These are phyloP conservation scores for Strigamia transsilvanica DNA, from an alignment of 2,888 invertebrate genomes.

Conservation along the genomic window DNA sequence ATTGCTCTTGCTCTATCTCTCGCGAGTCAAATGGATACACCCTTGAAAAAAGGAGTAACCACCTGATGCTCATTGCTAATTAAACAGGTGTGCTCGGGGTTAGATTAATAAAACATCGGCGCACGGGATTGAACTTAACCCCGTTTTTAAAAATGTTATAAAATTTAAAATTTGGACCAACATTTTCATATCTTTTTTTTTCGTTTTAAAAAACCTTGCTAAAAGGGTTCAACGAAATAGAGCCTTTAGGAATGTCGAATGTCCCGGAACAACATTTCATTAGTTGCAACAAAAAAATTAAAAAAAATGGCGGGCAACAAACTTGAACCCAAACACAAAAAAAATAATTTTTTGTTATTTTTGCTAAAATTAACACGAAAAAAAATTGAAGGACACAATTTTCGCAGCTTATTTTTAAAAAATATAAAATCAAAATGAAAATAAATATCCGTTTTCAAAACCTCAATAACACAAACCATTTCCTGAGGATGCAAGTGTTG, in stretches of 20 bases:
- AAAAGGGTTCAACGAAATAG: neutral
- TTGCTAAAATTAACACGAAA: neutral
- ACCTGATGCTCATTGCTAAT: constrained; percentile 43
- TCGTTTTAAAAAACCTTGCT: too few relatives aligned
- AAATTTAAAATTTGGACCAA: too few relatives aligned
- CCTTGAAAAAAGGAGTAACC: constrained; percentile 16
- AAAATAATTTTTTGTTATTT: neutral
- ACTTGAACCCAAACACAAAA: neutral
- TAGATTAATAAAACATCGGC: constrained; percentile 12
- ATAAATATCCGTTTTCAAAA: constrained; percentile 14
- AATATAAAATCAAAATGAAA: neutral
- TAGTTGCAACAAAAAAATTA: neutral
- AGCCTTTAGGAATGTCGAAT: constrained; percentile 29
- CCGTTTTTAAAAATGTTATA: too few relatives aligned
- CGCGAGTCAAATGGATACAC: neutral
- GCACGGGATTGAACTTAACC: too few relatives aligned
- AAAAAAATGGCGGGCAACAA: neutral
- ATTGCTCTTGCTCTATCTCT: neutral
- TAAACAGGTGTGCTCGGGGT: constrained; percentile 26
- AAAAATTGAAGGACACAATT: neutral
- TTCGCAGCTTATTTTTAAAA: neutral
- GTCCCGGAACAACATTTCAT: constrained; percentile 48
- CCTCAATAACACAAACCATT: constrained; percentile 10
- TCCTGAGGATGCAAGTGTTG: constrained; percentile 12
- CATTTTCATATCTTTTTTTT: too few relatives aligned